A percentile compares a stretch with the other conserved stretches of the same genome.
Conservation (phyloP, 2,113 vertebrate genomes). For the Thomomys bottae region DNA sequence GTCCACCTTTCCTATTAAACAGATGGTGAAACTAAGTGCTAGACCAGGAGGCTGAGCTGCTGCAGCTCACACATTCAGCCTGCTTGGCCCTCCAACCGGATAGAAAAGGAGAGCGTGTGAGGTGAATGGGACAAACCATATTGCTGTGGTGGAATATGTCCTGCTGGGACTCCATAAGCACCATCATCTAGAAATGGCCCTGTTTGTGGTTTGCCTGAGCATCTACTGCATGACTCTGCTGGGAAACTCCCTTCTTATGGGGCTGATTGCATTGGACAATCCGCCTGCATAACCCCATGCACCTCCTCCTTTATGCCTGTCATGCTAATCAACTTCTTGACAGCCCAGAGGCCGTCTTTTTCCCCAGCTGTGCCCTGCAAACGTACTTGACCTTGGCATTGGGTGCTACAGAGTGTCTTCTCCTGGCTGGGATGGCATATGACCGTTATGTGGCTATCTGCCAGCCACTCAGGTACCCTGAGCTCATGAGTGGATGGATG, state of each 20-base stretch:
- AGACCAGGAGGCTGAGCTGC: background rate
- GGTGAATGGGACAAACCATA: constrained; percentile 40
- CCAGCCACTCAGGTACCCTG: constrained; percentile 64
- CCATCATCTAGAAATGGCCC: constrained; percentile 1
- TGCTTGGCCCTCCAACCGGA: background rate
- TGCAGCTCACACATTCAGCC: background rate
- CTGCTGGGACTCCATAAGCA: constrained; percentile 55
- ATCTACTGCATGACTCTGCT: constrained; percentile 40
- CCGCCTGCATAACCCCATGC: constrained; percentile 68
- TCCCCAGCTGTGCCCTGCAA: constrained; percentile 67
- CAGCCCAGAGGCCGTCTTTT: constrained; percentile 60
- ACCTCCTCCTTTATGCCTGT: constrained; percentile 65
- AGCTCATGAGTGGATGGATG: constrained; percentile 36
- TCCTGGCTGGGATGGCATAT: constrained; percentile 72
- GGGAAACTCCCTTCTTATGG: constrained; percentile 65
- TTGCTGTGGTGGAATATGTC: background rate
- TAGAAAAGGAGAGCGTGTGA: background rate
- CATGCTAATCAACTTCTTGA: constrained; percentile 70
- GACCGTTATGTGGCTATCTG: constrained; percentile 77
- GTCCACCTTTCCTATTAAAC: background rate
- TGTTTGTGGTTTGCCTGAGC: constrained; percentile 69
- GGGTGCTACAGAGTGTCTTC: constrained; percentile 67
- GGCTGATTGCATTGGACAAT: constrained; percentile 44
- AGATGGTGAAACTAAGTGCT: background rate
- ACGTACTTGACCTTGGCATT: constrained; percentile 67